Percentiles rank a stretch among this genome's conserved stretches.
phyloP scores from a whole-genome alignment of 23 tunicate species.

The Botrylloides violaceus region DNA sequence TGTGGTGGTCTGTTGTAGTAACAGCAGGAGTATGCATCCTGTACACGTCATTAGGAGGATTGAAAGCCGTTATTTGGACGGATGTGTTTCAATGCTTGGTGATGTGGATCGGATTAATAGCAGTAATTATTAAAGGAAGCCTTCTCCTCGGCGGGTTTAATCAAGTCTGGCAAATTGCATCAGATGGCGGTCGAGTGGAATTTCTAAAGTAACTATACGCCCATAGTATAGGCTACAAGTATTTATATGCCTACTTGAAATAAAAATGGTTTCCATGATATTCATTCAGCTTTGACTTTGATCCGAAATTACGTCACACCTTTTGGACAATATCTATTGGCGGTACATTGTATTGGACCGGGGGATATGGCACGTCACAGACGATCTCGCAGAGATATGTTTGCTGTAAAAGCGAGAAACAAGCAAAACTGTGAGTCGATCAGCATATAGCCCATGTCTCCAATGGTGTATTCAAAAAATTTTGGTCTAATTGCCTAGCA shows the following conservation, averaged over 20 bases:
- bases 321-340: constrained; percentile 28
- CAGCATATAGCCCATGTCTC: too few relatives aligned
- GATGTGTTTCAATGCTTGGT: constrained; percentile 34
- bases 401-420: constrained; percentile 25
- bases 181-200: background rate
- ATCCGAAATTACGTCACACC: constrained; percentile 29
- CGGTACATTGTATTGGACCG: constrained; percentile 17
- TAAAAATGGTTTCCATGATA: too few relatives aligned
- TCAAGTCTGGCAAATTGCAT: constrained; percentile 15
- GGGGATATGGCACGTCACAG: constrained; percentile 18
- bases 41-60: constrained; percentile 52
- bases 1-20: constrained; percentile 47
- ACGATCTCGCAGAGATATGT: constrained; percentile 27
- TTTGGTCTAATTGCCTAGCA: too few relatives aligned
- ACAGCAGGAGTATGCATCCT: constrained; percentile 62
- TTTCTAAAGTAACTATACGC: constrained; percentile 7
- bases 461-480: too few relatives aligned
- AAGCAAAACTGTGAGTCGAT: constrained; percentile 31
- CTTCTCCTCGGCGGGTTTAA: constrained; percentile 6
- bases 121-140: constrained; percentile 23
- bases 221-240: too few relatives aligned
- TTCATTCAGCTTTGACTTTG: constrained; percentile 14
- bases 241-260: too few relatives aligned
- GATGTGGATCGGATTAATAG: constrained; percentile 27
- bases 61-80: constrained; percentile 40